phyloP scores from a whole-genome alignment of 2,888 invertebrate genomes.

The Nephrotoma appendiculata region DNA sequence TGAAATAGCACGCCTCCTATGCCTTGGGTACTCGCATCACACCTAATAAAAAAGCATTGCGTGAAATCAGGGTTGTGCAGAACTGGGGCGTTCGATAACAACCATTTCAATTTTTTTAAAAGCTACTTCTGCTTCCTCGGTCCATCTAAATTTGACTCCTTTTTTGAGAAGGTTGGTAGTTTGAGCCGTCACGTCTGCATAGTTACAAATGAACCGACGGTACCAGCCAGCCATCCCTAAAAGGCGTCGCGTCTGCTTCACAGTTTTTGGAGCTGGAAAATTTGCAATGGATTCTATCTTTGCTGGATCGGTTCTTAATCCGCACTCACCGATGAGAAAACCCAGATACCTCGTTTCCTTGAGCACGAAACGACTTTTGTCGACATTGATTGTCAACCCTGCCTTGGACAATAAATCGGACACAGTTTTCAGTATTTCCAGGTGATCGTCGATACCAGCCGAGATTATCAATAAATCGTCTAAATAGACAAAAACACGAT shows the following conservation, averaged over 20 bases:
- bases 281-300: background rate
- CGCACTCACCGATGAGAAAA: too few relatives aligned
- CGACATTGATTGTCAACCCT: background rate
- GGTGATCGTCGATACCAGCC: conserved; percentile 1
- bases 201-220: background rate
- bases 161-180: background rate
- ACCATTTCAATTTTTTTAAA: too few relatives aligned
- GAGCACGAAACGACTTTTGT: too few relatives aligned
- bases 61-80: too few relatives aligned
- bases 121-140: conserved; percentile 18
- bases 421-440: too few relatives aligned
- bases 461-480: conserved; percentile 1
- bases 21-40: background rate
- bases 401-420: background rate
- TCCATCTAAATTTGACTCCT: conserved; percentile 6
- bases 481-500: conserved; percentile 5
- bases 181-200: conserved; percentile 14
- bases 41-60: conserved; percentile 28
- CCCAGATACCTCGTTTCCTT: too few relatives aligned
- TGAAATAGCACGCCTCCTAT: background rate
- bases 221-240: background rate
- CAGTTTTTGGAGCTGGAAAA: background rate
- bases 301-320: background rate
- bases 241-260: background rate
- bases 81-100: too few relatives aligned